Percentiles rank a stretch among this genome's conserved stretches.
Evolutionary conservation across 2,888 invertebrate species (phyloP).

Genomic region (Aphelenchoides bicaudatus): DNA sequence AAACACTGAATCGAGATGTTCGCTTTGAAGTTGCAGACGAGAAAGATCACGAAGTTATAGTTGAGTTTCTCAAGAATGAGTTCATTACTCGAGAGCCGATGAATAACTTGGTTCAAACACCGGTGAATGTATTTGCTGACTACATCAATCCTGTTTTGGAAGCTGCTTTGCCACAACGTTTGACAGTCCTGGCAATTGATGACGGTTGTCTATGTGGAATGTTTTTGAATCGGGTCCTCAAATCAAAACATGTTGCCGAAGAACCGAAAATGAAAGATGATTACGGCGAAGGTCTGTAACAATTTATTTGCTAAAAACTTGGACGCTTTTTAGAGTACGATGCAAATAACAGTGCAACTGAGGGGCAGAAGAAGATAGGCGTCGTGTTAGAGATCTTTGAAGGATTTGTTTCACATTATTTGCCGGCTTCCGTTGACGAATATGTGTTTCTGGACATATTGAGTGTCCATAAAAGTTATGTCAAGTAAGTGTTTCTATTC

Average conservation of each 20-base stretch:
- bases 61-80: too few relatives aligned
- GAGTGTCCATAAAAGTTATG: conserved; percentile 3
- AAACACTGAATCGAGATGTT: too few relatives aligned
- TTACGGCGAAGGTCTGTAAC: conserved; percentile 2
- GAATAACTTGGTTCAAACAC: too few relatives aligned
- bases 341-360: too few relatives aligned
- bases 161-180: too few relatives aligned
- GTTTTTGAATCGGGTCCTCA: background rate
- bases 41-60: too few relatives aligned
- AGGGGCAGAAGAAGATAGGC: too few relatives aligned
- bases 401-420: background rate
- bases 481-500: background rate
- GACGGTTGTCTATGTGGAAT: background rate
- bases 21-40: too few relatives aligned
- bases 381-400: background rate
- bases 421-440: background rate
- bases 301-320: conserved; percentile 6
- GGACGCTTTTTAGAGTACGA: background rate
- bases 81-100: too few relatives aligned
- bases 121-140: too few relatives aligned
- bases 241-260: background rate
- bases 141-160: too few relatives aligned
- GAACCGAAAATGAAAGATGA: background rate
- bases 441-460: conserved; percentile 6
- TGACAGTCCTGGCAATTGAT: background rate